Evolutionary conservation across 1,140 invertebrate genomes (phyloP).

Genomic region (Leucophenga varia): DNA sequence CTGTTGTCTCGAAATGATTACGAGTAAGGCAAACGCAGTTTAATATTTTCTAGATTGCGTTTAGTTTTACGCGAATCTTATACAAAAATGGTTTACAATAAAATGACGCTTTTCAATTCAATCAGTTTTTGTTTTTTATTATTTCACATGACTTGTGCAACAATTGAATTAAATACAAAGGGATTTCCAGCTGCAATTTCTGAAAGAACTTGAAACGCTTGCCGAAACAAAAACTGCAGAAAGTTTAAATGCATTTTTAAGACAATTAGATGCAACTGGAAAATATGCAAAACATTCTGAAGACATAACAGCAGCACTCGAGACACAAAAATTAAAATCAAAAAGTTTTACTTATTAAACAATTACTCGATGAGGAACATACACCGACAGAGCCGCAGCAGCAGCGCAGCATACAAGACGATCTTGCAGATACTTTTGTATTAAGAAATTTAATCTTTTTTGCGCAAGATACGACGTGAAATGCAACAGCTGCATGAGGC

Average conservation of each 20-base stretch:
- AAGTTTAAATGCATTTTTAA: slow-evolving; percentile 29
- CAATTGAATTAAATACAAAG: slow-evolving; percentile 18
- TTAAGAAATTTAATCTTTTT: slow-evolving; percentile 12
- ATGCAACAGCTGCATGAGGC: slow-evolving; percentile 9
- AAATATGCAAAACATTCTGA: slow-evolving; percentile 21
- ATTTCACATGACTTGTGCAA: too few species aligned
- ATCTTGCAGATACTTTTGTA: slow-evolving; percentile 2
- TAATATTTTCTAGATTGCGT: too few species aligned
- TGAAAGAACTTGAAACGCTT: slow-evolving; percentile 16
- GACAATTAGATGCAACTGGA: slow-evolving; percentile 11
- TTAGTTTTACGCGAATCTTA: too few species aligned
- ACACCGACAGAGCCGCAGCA: not conserved
- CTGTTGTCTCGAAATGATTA: too few species aligned
- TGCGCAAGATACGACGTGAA: slow-evolving; percentile 5
- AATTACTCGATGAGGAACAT: slow-evolving; percentile 8
- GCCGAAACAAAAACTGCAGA: slow-evolving; percentile 19
- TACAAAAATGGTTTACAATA: too few species aligned
- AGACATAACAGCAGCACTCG: slow-evolving; percentile 13
- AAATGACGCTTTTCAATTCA: too few species aligned
- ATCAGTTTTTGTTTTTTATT: too few species aligned
- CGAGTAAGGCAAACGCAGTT: too few species aligned
- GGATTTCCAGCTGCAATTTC: slow-evolving; percentile 33
- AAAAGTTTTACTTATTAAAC: slow-evolving; percentile 14
- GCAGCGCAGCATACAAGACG: not conserved
- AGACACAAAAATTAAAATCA: slow-evolving; percentile 11